Conservation (phyloP, 2,888 invertebrate species). For the Lasioglossum villosulum region DNA sequence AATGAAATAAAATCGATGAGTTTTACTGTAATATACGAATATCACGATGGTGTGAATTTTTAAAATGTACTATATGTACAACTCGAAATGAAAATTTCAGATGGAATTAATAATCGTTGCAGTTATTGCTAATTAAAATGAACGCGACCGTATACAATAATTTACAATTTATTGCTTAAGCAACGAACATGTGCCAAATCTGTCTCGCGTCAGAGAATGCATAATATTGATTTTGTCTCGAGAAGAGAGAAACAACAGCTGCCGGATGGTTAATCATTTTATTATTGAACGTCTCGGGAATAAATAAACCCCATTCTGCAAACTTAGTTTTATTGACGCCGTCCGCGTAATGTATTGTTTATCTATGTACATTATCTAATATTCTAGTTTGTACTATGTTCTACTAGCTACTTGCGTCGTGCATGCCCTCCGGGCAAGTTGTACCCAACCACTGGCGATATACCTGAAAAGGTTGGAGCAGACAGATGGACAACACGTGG, state of each 20-base stretch:
- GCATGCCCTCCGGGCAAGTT: too few species aligned
- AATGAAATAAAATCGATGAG: background rate
- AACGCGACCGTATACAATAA: background rate
- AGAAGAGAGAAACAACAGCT: background rate
- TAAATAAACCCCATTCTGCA: constrained; percentile 20
- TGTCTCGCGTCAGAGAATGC: constrained; percentile 9
- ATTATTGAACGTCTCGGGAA: constrained; percentile 12
- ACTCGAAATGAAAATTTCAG: background rate
- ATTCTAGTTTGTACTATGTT: too few species aligned
- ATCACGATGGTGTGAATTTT: background rate
- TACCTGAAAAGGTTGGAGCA: too few species aligned
- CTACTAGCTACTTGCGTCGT: too few species aligned
- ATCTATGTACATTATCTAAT: too few species aligned
- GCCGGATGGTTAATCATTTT: constrained; percentile 16
- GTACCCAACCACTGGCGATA: too few species aligned
- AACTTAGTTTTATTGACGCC: too few species aligned
- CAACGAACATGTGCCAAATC: background rate
- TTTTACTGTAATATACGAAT: background rate
- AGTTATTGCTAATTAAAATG: background rate
- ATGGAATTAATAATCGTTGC: background rate
- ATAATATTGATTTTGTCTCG: constrained; percentile 34
- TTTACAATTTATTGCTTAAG: background rate
- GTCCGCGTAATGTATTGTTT: too few species aligned
- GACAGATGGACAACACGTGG: too few species aligned
- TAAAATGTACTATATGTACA: background rate